Evolutionary conservation across 35 echinoderm and acorn worm species (phyloP).

Genomic region (Ophioderma brevispina): DNA sequence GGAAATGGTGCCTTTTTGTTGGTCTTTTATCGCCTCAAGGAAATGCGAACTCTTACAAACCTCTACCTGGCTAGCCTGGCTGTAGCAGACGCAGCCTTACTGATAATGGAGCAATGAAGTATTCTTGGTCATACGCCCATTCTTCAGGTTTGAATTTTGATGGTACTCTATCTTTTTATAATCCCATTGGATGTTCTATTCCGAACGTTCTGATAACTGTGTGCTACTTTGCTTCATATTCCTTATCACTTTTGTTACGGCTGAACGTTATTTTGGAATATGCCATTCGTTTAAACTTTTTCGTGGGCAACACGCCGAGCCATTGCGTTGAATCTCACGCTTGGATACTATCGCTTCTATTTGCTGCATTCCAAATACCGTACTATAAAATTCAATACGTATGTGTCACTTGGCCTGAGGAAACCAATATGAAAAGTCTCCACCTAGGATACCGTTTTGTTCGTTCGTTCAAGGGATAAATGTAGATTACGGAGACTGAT

Average conservation of each 20-base stretch:
- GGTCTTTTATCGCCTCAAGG: neutral
- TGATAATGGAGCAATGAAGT: neutral
- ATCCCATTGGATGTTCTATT: neutral
- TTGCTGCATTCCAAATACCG: too few relatives aligned
- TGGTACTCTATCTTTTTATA: neutral
- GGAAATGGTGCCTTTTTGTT: neutral
- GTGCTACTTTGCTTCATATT: neutral
- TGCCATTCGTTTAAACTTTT: neutral
- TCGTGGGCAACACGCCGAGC: too few relatives aligned
- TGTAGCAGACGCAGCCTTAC: neutral
- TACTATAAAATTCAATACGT: too few relatives aligned
- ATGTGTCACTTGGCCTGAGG: neutral
- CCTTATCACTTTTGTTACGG: neutral
- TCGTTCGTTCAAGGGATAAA: too few relatives aligned
- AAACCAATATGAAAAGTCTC: too few relatives aligned
- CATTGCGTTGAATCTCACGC: too few relatives aligned
- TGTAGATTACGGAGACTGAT: too few relatives aligned
- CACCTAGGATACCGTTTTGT: too few relatives aligned
- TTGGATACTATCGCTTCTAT: too few relatives aligned
- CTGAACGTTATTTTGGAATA: neutral
- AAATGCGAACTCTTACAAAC: neutral
- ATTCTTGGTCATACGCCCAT: neutral
- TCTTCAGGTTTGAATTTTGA: neutral
- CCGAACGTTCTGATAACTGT: neutral
- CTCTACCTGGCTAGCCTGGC: neutral